Base-by-base conservation (phyloP, 2,113 vertebrate genomes). In the Oenanthe oenanthe region DNA sequence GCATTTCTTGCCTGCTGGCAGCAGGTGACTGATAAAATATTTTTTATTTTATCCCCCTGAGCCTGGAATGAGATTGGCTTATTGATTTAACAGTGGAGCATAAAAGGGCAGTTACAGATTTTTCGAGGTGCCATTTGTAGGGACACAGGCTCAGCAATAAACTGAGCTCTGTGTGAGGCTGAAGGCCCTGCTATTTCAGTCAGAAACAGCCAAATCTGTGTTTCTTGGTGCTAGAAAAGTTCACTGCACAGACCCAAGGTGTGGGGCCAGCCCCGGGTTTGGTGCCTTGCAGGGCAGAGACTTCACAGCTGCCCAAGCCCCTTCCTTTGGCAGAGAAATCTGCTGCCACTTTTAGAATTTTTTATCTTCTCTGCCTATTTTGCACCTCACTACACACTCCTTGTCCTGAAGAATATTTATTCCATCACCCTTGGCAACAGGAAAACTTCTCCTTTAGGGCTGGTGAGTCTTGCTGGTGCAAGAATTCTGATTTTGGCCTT, bases 41-140 rank as follows among this genome's bases (percentile, higher is more conserved):
- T 25, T 19, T 57, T 48, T 15, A 28, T 34, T 94, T 80, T 47
- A 45, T 85, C 45, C 24, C 24, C 28, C 11, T 48, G 67, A 88
- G 28, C 24, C 1, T 42, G 63, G 34, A 58, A 51, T 32, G 48
- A 60, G 36, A 12, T 26, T 48, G 43, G 45, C 2, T 68, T n/a
- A 2, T 56, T 54, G 56, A 34, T 12, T 31, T 36, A 18, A 26
- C 13, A 47, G 21, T 6, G 28, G 10, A 8, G 32, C 4, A 34
- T 9, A 65, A n/a, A 79, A 61, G 61, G 25, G 9, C 7, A n/a
- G 1, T 21, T 45, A 3, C 1, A 7, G 25, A 9, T 3, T 17
- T 53, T 2, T 36, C 28, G 20, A 56, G 75, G 40, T 47, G 48
- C 20, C 42, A 51, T 54, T 22, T 58, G 28, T 53, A 81, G 31